phyloP scores from a whole-genome alignment of 2,888 invertebrate species.

The Deroplatys truncata region DNA sequence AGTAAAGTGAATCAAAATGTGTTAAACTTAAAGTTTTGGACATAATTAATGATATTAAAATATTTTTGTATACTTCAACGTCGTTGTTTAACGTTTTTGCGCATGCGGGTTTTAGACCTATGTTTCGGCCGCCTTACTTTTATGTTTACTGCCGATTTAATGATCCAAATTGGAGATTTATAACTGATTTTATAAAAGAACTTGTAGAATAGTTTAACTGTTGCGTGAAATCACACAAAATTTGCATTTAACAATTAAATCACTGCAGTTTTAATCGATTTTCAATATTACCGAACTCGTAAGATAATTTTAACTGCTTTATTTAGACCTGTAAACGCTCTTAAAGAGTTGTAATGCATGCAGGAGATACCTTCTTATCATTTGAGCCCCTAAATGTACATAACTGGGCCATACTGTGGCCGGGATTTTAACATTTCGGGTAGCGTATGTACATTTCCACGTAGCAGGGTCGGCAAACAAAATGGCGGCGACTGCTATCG shows the following conservation, averaged over 20 bases:
- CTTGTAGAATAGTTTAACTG: not conserved
- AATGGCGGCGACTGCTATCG: conserved; percentile 1
- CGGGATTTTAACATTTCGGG: not conserved
- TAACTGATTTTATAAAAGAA: not conserved
- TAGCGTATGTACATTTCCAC: not conserved
- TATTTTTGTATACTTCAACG: too few relatives aligned
- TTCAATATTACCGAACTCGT: not conserved
- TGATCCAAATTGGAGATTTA: not conserved
- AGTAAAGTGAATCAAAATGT: too few relatives aligned
- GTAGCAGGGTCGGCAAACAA: conserved; percentile 2
- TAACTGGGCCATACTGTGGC: not conserved
- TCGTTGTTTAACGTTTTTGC: not conserved
- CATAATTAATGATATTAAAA: too few relatives aligned
- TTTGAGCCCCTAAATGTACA: not conserved
- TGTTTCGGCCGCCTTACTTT: not conserved
- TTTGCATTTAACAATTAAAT: not conserved
- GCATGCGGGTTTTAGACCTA: not conserved
- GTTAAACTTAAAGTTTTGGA: too few relatives aligned
- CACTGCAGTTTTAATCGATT: not conserved
- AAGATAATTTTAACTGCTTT: not conserved
- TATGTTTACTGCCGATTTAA: not conserved
- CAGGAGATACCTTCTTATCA: not conserved
- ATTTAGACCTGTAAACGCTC: not conserved
- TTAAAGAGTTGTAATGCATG: not conserved
- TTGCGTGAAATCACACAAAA: not conserved